These are phyloP conservation scores for Channallabes apus DNA, from an alignment of 2,797 vertebrate species.

Conservation along the genomic window DNA sequence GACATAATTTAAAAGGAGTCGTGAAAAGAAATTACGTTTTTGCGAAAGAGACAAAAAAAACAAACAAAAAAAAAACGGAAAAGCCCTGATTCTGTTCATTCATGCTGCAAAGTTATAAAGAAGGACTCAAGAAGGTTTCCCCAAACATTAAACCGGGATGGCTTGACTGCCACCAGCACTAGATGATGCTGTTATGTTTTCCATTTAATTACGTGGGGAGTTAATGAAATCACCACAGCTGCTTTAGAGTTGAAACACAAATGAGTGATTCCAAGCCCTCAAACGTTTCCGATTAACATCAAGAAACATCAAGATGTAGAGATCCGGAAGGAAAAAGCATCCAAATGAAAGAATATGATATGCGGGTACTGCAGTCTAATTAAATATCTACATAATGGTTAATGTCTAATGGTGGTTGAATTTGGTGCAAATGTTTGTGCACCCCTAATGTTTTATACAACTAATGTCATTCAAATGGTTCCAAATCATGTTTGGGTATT, in stretches of 20 bases:
- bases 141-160: conserved; percentile 15
- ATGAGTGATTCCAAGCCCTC: conserved; percentile 38
- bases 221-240: conserved; percentile 55
- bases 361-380: neutral
- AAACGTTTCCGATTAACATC: conserved; percentile 30
- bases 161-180: conserved; percentile 26
- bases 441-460: neutral
- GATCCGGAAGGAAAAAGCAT: conserved; percentile 13
- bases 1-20: conserved; percentile 68
- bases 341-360: neutral
- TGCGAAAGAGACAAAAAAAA: neutral
- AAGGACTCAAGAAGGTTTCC: conserved; percentile 39
- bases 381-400: conserved; percentile 2
- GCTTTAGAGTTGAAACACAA: conserved; percentile 44
- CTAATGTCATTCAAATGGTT: neutral
- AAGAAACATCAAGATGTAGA: conserved; percentile 7
- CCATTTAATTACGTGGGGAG: conserved; percentile 51
- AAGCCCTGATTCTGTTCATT: conserved; percentile 33
- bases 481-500: neutral
- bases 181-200: conserved; percentile 33
- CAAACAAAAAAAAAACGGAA: neutral
- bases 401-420: neutral
- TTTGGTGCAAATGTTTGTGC: neutral
- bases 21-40: conserved; percentile 41
- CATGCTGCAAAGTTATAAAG: conserved; percentile 40